Evolutionary conservation across 35 echinoderm and acorn worm species (phyloP).

Genomic region (Apostichopus californicus): DNA sequence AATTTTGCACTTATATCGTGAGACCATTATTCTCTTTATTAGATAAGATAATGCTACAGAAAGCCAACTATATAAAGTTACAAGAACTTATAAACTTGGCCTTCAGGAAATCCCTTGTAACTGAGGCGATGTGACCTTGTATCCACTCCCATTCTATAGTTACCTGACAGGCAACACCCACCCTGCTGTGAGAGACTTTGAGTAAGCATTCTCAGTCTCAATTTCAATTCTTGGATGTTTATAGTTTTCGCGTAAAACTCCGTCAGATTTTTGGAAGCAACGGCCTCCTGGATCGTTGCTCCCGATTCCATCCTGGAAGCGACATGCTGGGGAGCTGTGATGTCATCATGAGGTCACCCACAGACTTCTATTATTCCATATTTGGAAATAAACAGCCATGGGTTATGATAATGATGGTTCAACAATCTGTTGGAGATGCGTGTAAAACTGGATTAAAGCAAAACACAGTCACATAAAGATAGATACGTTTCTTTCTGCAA

Average conservation of each 20-base stretch:
- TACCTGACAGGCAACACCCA: neutral
- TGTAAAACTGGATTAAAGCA: neutral
- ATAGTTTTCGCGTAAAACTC: neutral
- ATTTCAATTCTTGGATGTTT: neutral
- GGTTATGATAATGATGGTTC: slow-evolving; percentile 9
- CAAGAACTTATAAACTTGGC: neutral
- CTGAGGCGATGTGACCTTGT: neutral
- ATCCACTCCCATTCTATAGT: neutral
- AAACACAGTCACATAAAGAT: neutral
- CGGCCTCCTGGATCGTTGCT: neutral
- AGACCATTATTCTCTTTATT: no score
- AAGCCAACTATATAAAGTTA: no score
- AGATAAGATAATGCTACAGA: no score
- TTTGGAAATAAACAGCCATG: neutral
- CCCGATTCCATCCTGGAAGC: neutral
- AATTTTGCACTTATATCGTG: no score
- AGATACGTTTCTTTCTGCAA: no score
- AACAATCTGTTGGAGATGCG: neutral
- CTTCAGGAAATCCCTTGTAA: neutral
- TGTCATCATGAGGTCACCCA: slow-evolving; percentile 1
- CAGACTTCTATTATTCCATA: neutral
- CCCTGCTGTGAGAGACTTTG: neutral
- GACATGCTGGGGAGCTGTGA: neutral
- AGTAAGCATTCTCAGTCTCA: neutral
- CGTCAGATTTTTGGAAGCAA: neutral